Evolutionary conservation across 2,113 vertebrate species (phyloP).

Genomic region (Thalassoma bifasciatum): DNA sequence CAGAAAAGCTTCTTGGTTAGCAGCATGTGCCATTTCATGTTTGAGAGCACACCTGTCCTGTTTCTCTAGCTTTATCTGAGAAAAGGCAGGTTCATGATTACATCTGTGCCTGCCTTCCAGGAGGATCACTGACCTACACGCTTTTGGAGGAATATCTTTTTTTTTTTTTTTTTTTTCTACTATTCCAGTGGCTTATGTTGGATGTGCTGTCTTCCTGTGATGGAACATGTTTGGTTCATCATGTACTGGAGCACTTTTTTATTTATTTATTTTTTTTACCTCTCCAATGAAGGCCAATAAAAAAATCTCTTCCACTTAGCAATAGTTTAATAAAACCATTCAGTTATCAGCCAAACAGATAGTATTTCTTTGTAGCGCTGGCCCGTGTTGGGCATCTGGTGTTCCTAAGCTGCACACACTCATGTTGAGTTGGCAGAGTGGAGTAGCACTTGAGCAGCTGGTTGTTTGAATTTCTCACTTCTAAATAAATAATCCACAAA

Average conservation of each 20-base stretch:
- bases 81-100: constrained; percentile 38
- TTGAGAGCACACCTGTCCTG: constrained; percentile 3
- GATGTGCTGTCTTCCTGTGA: constrained; percentile 21
- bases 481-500: constrained; percentile 8
- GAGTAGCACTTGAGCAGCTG: background rate
- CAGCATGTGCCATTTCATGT: constrained; percentile 9
- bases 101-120: constrained; percentile 26
- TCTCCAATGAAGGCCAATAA: constrained; percentile 16
- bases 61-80: constrained; percentile 33
- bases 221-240: constrained; percentile 28
- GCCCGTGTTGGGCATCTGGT: background rate
- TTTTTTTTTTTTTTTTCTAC: too few species aligned
- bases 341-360: constrained; percentile 23
- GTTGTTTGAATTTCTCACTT: background rate
- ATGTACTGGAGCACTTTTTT: constrained; percentile 17
- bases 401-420: constrained; percentile 1
- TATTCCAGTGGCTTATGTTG: constrained; percentile 9
- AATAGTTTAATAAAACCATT: constrained; percentile 17
- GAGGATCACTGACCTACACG: constrained; percentile 26
- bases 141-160: constrained; percentile 22
- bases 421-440: constrained; percentile 4
- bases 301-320: constrained; percentile 23
- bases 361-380: constrained; percentile 14
- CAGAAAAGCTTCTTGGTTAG: constrained; percentile 27
- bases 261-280: background rate